Percentiles rank a stretch among this genome's conserved stretches.
Evolutionary conservation across 2,888 invertebrate genomes (phyloP).

Genomic region (Ditula angustiorana): DNA sequence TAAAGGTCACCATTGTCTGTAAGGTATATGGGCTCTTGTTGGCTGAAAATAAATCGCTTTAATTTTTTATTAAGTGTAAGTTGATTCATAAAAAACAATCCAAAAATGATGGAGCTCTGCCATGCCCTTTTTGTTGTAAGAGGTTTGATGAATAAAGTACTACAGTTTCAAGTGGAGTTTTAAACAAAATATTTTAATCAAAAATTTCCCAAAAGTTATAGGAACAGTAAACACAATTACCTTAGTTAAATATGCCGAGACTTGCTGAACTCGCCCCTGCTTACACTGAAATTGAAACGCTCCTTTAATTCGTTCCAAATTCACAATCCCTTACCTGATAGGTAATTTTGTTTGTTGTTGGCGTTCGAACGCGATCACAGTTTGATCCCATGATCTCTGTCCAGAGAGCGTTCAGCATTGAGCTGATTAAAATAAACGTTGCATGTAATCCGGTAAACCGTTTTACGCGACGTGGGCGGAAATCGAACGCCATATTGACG

Average conservation of each 20-base stretch:
- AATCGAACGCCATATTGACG: constrained; percentile 82
- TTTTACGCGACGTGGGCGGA: constrained; percentile 74
- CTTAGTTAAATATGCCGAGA: background rate
- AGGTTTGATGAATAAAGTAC: too few relatives aligned
- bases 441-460: constrained; percentile 74
- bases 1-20: too few relatives aligned
- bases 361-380: constrained; percentile 44
- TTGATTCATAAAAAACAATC: too few relatives aligned
- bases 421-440: constrained; percentile 74
- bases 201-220: too few relatives aligned
- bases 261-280: background rate
- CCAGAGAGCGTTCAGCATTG: constrained; percentile 48
- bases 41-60: too few relatives aligned
- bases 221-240: background rate
- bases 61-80: too few relatives aligned
- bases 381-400: constrained; percentile 50
- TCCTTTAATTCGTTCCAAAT: constrained; percentile 4
- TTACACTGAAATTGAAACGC: constrained; percentile 6
- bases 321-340: constrained; percentile 16
- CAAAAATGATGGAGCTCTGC: too few relatives aligned
- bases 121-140: too few relatives aligned
- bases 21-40: too few relatives aligned
- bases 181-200: too few relatives aligned
- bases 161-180: too few relatives aligned
- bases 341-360: constrained; percentile 39